Base-by-base conservation (phyloP, 2,888 invertebrate genomes). In the Dryococelus australis region DNA sequence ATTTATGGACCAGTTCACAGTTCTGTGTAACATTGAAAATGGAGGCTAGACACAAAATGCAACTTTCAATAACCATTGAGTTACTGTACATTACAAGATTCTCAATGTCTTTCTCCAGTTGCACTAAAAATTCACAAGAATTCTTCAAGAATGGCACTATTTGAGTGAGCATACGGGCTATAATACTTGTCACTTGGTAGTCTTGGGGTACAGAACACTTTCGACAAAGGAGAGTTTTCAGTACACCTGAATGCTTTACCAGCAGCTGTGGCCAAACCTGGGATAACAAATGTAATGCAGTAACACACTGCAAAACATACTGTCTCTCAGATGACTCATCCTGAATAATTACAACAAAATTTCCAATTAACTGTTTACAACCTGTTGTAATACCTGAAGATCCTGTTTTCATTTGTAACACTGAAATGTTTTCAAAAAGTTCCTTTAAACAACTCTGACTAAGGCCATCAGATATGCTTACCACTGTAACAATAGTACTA, bases 21-120 rank as follows among this genome's bases (percentile, higher is more conserved):
- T 83, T 83, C 35, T 83, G 28, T 35, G 83, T 83, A 16, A 83
- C n/a, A 24, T 12, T 83, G 83, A 35, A 28, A 83, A 83, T 83
- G 20, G 83, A 35, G 28, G 83, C 83, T 12, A 83, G 83, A 83
- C 83, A 83, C 20, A 43, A 83, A 4, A 83, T 43, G 26, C 35
- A 83, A 24, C 35, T 83, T 28, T 65, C 65, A 2, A 65, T 65
- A 65, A 65, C 65, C 20, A 8, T 65, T 65, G 65, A n/a, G 16
- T 65, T 65, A 65, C n/a, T 20, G 16, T 24, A 24, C 65, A 65
- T 24, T 65, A 65, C n/a, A 8, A 24, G 20, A 9, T 65, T 65
- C n/a, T 65, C 65, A n/a, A 65, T 65, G 65, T 65, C 65, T 10
- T 8, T 20, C 24, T 65, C 65, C 65, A 65, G n/a, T 6, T 65